Evolutionary conservation across 2,797 vertebrate species (phyloP).

Genomic region (Phrynocephalus guinanensis): DNA sequence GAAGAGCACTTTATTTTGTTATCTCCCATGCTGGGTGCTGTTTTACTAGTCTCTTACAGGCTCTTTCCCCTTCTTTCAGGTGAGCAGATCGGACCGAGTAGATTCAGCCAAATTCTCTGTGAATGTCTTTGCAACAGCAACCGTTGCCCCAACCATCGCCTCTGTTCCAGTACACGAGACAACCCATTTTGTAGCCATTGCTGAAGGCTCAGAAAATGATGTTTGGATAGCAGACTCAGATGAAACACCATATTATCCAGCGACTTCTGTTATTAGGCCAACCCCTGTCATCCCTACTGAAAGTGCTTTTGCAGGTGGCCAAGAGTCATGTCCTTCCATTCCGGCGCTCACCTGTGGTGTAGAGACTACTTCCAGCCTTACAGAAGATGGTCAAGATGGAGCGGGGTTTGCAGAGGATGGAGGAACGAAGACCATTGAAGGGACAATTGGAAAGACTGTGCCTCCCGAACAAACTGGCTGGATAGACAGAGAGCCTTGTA

Average conservation of each 20-base stretch:
- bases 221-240: neutral
- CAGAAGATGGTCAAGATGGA: constrained; percentile 19
- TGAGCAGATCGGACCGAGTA: constrained; percentile 59
- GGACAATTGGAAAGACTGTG: constrained; percentile 4
- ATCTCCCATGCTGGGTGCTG: no score
- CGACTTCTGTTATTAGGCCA: constrained; percentile 26
- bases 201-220: constrained; percentile 20
- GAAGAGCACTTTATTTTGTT: neutral
- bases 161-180: neutral
- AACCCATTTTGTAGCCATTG: constrained; percentile 15
- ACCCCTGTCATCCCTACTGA: rapidly evolving
- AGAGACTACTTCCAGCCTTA: neutral
- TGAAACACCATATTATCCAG: neutral
- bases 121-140: neutral
- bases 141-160: neutral
- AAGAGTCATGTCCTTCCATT: neutral
- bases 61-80: constrained; percentile 57
- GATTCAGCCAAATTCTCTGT: constrained; percentile 13
- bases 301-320: neutral
- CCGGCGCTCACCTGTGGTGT: neutral
- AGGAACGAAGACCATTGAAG: neutral
- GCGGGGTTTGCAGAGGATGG: neutral
- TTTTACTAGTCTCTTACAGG: neutral
- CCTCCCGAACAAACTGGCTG: constrained; percentile 27
- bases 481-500: neutral